Percentiles rank a stretch among this genome's conserved stretches.
phyloP scores from a whole-genome alignment of 2,888 invertebrate genomes.

The Malthinus flaveolus region DNA sequence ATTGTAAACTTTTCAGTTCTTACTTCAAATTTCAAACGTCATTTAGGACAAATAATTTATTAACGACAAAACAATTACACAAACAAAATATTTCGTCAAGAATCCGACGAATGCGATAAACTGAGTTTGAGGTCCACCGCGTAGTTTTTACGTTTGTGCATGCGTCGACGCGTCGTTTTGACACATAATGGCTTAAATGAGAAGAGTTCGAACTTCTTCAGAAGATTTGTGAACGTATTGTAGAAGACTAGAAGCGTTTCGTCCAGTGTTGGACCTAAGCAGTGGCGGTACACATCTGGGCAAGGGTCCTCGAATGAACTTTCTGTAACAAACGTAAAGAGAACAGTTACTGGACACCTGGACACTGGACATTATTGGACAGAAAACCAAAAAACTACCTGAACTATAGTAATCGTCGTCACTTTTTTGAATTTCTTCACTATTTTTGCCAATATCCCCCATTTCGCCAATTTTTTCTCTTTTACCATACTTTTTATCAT shows the following conservation, averaged over 20 bases:
- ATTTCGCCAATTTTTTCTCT: no score
- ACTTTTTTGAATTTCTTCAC: no score
- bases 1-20: neutral
- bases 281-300: neutral
- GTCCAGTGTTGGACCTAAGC: slow-evolving; percentile 5
- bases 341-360: no score
- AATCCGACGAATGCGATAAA: neutral
- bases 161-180: no score
- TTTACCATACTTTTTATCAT: no score
- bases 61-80: neutral
- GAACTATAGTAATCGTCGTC: no score
- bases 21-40: slow-evolving; percentile 6
- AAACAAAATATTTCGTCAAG: neutral
- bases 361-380: no score
- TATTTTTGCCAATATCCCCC: no score
- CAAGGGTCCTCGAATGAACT: neutral
- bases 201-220: neutral
- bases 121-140: neutral
- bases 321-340: no score
- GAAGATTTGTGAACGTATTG: neutral
- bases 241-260: slow-evolving; percentile 1
- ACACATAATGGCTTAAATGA: neutral
- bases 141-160: neutral
- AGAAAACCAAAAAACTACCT: no score
- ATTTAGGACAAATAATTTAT: slow-evolving; percentile 7